A percentile compares a stretch with the other conserved stretches of the same genome.
These are phyloP conservation scores for Scaptomyza pallida DNA, from an alignment of 1,140 invertebrate genomes.

Conservation along the genomic window DNA sequence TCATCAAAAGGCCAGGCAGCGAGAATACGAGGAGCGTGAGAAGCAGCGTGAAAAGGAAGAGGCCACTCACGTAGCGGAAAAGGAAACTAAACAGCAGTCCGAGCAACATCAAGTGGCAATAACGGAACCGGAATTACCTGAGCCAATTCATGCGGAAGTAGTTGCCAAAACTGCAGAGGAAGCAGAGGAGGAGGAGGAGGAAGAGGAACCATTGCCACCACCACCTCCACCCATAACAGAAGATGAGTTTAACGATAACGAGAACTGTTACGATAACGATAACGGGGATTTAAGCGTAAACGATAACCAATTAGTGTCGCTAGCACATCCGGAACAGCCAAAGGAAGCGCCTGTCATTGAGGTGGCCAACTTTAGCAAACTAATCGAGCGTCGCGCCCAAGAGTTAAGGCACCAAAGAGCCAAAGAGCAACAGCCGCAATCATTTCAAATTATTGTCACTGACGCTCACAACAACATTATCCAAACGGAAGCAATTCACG, in stretches of 20 bases:
- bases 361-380: conserved; percentile 74
- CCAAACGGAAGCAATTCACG: conserved; percentile 70
- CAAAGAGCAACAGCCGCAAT: conserved; percentile 22
- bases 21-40: conserved; percentile 64
- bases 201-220: conserved; percentile 52
- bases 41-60: conserved; percentile 45
- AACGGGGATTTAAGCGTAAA: not conserved
- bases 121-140: conserved; percentile 22
- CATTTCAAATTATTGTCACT: conserved; percentile 79
- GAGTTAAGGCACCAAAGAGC: conserved; percentile 54
- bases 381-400: conserved; percentile 76
- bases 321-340: conserved; percentile 55
- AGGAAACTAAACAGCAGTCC: conserved; percentile 20
- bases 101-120: conserved; percentile 38
- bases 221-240: conserved; percentile 57
- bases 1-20: conserved; percentile 71
- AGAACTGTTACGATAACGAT: conserved; percentile 4
- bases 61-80: conserved; percentile 37
- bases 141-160: conserved; percentile 15
- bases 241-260: conserved; percentile 23
- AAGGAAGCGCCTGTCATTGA: conserved; percentile 71
- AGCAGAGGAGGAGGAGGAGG: conserved; percentile 7
- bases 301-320: conserved; percentile 33
- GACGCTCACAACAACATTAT: conserved; percentile 81
- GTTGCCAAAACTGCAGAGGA: too few species aligned